These are phyloP conservation scores for Verasper variegatus DNA, from an alignment of 2,113 vertebrate species.

Conservation along the genomic window DNA sequence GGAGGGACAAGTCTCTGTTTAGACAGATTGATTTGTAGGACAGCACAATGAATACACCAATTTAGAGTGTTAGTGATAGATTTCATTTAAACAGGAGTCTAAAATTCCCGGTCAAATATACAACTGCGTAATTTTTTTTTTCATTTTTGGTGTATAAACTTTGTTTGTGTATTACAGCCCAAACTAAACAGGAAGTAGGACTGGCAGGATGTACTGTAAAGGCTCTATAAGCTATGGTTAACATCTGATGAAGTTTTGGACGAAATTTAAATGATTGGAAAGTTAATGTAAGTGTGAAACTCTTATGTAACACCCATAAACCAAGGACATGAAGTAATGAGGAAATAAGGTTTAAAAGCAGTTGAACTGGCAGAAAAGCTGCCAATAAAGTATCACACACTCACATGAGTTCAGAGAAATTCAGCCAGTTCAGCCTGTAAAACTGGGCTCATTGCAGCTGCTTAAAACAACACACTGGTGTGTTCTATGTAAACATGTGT, in stretches of 20 bases:
- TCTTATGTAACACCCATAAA: not conserved
- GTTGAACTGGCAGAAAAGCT: not conserved
- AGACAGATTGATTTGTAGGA: not conserved
- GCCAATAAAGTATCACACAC: constrained; percentile 11
- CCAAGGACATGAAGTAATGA: not conserved
- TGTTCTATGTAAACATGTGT: constrained; percentile 22
- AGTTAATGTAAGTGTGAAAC: not conserved
- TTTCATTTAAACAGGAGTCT: not conserved
- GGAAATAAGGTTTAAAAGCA: constrained; percentile 11
- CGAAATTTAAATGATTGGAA: not conserved
- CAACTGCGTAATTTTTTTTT: no score
- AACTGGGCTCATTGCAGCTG: constrained; percentile 7
- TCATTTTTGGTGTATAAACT: no score
- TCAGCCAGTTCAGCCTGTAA: constrained; percentile 48
- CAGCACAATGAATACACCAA: not conserved
- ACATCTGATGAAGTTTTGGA: not conserved
- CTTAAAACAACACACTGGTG: not conserved
- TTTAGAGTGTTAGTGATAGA: not conserved
- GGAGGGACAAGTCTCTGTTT: not conserved
- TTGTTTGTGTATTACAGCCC: no score
- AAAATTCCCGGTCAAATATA: no score
- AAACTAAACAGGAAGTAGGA: no score
- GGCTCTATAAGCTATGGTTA: no score
- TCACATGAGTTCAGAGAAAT: no score
- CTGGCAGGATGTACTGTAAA: no score